phyloP scores from a whole-genome alignment of 2,888 invertebrate species.

The Drosophila kokeensis region DNA sequence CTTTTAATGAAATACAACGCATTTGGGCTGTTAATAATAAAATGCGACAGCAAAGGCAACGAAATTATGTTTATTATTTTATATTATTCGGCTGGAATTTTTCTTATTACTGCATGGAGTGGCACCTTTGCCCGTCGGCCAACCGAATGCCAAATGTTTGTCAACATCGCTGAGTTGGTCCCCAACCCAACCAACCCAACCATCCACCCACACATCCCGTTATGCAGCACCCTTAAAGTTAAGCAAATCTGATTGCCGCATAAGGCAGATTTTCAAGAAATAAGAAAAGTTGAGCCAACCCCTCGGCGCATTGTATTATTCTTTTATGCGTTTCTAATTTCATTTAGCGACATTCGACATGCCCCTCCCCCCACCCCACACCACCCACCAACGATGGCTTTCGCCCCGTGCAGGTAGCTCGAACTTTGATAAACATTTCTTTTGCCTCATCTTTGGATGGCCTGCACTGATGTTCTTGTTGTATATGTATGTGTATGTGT shows the following conservation, averaged over 20 bases:
- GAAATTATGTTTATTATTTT: conserved; percentile 80
- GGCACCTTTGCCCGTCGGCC: conserved; percentile 62
- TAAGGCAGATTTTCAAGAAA: conserved; percentile 32
- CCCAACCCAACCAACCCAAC: not conserved
- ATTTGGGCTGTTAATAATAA: conserved; percentile 73
- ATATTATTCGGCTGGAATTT: conserved; percentile 63
- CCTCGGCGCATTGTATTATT: conserved; percentile 69
- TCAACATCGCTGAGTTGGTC: conserved; percentile 53
- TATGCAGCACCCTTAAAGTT: conserved; percentile 29
- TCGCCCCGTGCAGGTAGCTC: conserved; percentile 40
- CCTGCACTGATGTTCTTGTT: conserved; percentile 70
- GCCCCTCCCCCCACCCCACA: conserved; percentile 1
- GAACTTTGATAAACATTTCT: conserved; percentile 75
- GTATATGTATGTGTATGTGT: conserved; percentile 11
- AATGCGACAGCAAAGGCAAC: conserved; percentile 56
- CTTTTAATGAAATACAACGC: conserved; percentile 77
- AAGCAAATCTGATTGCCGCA: conserved; percentile 38
- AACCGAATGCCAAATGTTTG: conserved; percentile 64
- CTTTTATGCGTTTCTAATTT: conserved; percentile 82
- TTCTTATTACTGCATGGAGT: conserved; percentile 60
- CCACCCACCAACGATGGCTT: not conserved
- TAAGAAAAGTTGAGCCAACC: conserved; percentile 47
- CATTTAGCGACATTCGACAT: conserved; percentile 78
- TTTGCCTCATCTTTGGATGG: conserved; percentile 45
- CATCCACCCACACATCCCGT: not conserved